Evolutionary conservation across 2,888 invertebrate genomes (phyloP), one percentile per base, ranked within the genome.

Genomic region (Drosophila greeni): DNA sequence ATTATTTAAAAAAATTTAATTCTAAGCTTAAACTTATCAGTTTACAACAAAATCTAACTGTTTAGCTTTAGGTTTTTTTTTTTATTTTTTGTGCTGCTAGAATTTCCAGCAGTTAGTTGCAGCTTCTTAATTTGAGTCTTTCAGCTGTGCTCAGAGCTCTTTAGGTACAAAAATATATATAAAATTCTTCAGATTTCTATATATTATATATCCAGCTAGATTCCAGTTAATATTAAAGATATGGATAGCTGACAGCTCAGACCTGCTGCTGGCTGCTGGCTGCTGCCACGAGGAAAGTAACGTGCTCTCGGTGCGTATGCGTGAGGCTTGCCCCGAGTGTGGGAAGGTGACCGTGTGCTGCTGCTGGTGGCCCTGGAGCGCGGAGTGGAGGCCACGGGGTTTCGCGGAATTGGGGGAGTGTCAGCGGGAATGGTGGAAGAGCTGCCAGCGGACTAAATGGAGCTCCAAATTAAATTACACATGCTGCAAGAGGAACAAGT

Each of bases 381-480:
- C 18, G 16, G 42, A 36, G 54, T 16, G n/a, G 34, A 26, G 26
- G 39, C 18, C 7, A 31, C 14, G 45, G 31, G 31, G 45, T 20
- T 14, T 20, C 45, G 14, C 20, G 29, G 20, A 31, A 31, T 14
- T 12, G 29, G 29, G 26, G 45, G 29, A 18, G 8, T 29, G 45
- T 29, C 29, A 14, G 8, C 12, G 18, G 36, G 26, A 40, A 23
- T 4, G 18, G 16, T 12, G 5, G 34, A 23, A 24, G 23, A 34
- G n/a, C 48, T 49, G 23, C 18, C 18, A 39, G 8, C 14, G 24
- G 14, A 51, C 48, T 20, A 61, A 61, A 61, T 61, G 61, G 39
- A 59, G 53, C 57, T 53, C 55, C 53, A 73, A 74, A 70, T 59
- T 43, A 43, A 71, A 59, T 73, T 73, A 54, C 56, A 55, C 62